Conservation (phyloP, 2,888 invertebrate genomes). For the Tolmerus cingulatus region DNA sequence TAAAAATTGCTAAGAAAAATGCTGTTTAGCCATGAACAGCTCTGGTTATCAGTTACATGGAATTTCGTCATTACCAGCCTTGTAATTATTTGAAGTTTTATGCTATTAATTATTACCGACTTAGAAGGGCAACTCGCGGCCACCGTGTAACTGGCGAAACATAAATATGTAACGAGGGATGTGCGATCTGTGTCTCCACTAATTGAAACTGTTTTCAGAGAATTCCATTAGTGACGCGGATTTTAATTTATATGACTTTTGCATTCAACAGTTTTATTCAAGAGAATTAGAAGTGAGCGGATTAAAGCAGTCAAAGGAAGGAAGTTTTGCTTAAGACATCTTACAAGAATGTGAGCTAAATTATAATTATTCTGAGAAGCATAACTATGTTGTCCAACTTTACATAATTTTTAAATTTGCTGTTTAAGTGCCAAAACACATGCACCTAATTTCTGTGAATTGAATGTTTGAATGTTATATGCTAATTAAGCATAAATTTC, state of each 20-base stretch:
- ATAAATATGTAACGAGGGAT: background rate
- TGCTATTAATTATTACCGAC: background rate
- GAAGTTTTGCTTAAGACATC: background rate
- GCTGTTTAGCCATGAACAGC: slow-evolving; percentile 5
- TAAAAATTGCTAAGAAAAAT: background rate
- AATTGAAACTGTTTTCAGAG: background rate
- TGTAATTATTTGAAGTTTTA: background rate
- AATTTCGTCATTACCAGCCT: slow-evolving; percentile 7
- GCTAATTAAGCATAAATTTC: background rate
- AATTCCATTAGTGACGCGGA: background rate
- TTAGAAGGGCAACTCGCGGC: background rate
- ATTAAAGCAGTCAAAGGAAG: background rate
- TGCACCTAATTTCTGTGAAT: background rate
- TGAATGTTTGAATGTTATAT: background rate
- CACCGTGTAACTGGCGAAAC: background rate
- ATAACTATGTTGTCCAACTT: background rate
- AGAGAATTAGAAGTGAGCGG: background rate
- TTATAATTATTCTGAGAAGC: background rate
- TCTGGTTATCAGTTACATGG: slow-evolving; percentile 20
- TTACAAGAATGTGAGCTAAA: background rate
- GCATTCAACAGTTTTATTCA: background rate
- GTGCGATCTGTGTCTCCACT: background rate
- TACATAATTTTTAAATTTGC: background rate
- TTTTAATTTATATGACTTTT: background rate
- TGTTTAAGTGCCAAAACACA: background rate